Conservation (phyloP, 2,888 invertebrate genomes). For the Drosophila quasianomalipes region DNA sequence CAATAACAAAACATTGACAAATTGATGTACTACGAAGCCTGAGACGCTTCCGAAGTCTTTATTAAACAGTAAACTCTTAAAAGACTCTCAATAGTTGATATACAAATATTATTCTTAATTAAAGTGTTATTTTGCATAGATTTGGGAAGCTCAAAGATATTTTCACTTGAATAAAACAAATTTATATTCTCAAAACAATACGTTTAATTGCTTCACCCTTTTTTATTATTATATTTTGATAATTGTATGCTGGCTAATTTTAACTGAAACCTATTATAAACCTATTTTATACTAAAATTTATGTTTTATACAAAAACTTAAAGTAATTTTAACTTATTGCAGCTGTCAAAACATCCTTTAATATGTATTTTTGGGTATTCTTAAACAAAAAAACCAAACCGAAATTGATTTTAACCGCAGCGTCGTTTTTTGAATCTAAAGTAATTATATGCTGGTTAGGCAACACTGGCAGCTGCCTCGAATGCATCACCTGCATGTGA, state of each 20-base stretch:
- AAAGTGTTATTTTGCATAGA: not conserved
- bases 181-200: not conserved
- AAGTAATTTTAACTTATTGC: not conserved
- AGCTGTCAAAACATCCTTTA: constrained; percentile 8
- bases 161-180: not conserved
- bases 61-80: not conserved
- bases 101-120: not conserved
- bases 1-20: not conserved
- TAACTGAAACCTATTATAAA: not conserved
- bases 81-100: not conserved
- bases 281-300: no score
- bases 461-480: constrained; percentile 26
- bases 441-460: constrained; percentile 45
- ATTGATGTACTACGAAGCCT: not conserved
- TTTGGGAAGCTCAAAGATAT: not conserved
- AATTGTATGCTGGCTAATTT: not conserved
- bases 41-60: not conserved
- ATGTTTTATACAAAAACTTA: no score
- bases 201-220: not conserved
- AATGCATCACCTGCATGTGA: constrained; percentile 38
- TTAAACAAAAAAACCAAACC: not conserved
- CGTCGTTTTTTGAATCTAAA: constrained; percentile 10
- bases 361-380: not conserved
- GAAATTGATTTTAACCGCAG: constrained; percentile 21
- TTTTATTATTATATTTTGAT: not conserved